Evolutionary conservation across 2,797 vertebrate genomes (phyloP), one percentile per base, ranked within the genome.

Genomic region (Microctenopoma steveboyesi): DNA sequence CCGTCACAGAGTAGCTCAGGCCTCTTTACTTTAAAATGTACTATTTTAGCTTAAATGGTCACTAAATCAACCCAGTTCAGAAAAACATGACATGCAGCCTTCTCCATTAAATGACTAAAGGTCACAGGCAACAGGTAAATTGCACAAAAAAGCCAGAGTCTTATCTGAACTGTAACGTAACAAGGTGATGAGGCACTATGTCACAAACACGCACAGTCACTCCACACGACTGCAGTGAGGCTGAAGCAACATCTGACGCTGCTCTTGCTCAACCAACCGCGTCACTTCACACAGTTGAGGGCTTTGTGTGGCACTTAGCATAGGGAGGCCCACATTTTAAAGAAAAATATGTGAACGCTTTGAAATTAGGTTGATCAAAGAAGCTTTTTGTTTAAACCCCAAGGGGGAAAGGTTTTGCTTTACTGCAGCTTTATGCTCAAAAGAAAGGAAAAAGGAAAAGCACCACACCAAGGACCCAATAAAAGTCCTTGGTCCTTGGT

Each of bases 111-210:
- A 22, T 22, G 22, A 22, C 22, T 22, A 22, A 22, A 0, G 37
- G 43, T 49, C 56, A 40, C 40, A 0, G 22, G 22, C 22, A 22
- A 22, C 3, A 54, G 48, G 9, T 40, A 11, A 27, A 18, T 0
- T 9, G 0, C 33, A 12, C 25, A 6, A 60, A 49, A 30, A 42
- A 0, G 10, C 14, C 59, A 46, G 42, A 52, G 12, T 52, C 40
- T 58, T 64, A 37, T 64, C 43, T 70, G n/a, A 65, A 4, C 4
- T 50, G 7, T 61, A 67, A 52, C 37, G 27, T 3, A 64, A 69
- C 18, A 22, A 40, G 3, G 53, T 13, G 4, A 22, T 12, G 1
- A 66, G 18, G 45, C 55, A n/a, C 49, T 54, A 45, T 37, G 43
- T 56, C 27, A 66, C 37, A 49, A 28, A 58, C 11, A 7, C n/a